Conservation (phyloP, 1,140 invertebrate genomes). For the Liolophura sinensis region DNA sequence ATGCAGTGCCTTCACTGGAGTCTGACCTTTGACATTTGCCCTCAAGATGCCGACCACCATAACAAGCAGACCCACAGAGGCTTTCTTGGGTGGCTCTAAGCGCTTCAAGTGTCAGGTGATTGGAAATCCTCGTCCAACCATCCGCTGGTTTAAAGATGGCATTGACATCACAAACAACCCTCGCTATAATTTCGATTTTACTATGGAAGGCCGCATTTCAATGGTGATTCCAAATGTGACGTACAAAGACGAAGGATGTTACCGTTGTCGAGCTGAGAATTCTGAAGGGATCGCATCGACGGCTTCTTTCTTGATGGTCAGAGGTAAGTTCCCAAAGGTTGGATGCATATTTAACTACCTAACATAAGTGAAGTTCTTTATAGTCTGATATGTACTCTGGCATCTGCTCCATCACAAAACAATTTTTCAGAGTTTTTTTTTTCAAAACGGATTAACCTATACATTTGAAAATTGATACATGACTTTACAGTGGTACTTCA, state of each 20-base stretch:
- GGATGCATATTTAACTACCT: too few relatives aligned
- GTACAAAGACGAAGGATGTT: slow-evolving; percentile 40
- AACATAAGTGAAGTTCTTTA: too few relatives aligned
- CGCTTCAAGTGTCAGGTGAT: slow-evolving; percentile 53
- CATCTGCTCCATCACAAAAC: too few relatives aligned
- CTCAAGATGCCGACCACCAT: too few relatives aligned
- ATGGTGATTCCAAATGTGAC: slow-evolving; percentile 46
- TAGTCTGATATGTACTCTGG: too few relatives aligned
- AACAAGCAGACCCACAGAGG: slow-evolving; percentile 26
- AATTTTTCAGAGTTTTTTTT: too few relatives aligned
- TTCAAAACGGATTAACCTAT: too few relatives aligned
- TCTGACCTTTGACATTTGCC: too few relatives aligned
- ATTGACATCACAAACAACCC: slow-evolving; percentile 43
- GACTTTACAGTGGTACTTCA: too few relatives aligned
- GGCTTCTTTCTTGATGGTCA: slow-evolving; percentile 46
- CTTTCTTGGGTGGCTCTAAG: slow-evolving; percentile 43
- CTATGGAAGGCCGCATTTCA: slow-evolving; percentile 43
- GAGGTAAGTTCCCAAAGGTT: slow-evolving; percentile 37
- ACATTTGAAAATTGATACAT: too few relatives aligned
- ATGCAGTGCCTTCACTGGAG: too few relatives aligned
- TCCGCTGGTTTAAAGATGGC: slow-evolving; percentile 53
- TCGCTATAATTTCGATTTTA: slow-evolving; percentile 42
- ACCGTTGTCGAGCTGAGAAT: slow-evolving; percentile 50
- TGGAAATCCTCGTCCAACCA: slow-evolving; percentile 45
- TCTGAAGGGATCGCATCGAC: slow-evolving; percentile 51